A percentile compares a stretch with the other conserved stretches of the same genome.
phyloP scores from a whole-genome alignment of 1,140 invertebrate genomes.

The Scaptomyza graminum region DNA sequence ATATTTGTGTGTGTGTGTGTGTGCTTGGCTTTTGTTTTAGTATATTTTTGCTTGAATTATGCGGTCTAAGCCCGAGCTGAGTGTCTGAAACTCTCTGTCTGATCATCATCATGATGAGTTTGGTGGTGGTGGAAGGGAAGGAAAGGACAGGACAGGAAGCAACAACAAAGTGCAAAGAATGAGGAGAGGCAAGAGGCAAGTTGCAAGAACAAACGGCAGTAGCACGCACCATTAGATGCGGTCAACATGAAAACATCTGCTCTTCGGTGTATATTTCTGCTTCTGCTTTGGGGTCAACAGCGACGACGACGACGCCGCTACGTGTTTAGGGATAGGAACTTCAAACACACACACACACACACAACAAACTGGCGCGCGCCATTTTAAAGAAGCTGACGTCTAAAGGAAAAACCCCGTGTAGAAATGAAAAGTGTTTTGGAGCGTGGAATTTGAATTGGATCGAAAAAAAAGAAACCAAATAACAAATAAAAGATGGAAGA shows the following conservation, averaged over 20 bases:
- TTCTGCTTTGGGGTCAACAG: slow-evolving; percentile 59
- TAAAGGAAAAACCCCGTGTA: slow-evolving; percentile 27
- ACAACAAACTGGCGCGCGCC: slow-evolving; percentile 34
- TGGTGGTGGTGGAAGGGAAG: slow-evolving; percentile 23
- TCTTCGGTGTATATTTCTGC: slow-evolving; percentile 15
- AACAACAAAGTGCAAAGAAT: slow-evolving; percentile 3
- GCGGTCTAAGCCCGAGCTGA: slow-evolving; percentile 50
- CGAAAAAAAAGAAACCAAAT: neutral
- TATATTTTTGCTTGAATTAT: slow-evolving; percentile 49
- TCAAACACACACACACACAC: neutral
- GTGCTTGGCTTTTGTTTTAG: slow-evolving; percentile 33
- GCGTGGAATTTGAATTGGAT: slow-evolving; percentile 35
- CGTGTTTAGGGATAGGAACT: slow-evolving; percentile 1
- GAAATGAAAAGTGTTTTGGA: slow-evolving; percentile 73
- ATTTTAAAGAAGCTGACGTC: slow-evolving; percentile 24
- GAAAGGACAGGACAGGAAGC: neutral
- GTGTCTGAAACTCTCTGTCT: slow-evolving; percentile 15
- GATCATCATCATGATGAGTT: slow-evolving; percentile 22
- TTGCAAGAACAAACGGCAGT: slow-evolving; percentile 63
- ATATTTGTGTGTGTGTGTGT: slow-evolving; percentile 45
- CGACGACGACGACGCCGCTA: slow-evolving; percentile 43
- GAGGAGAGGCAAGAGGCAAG: slow-evolving; percentile 32
- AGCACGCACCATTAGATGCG: slow-evolving; percentile 83
- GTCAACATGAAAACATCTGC: slow-evolving; percentile 83
- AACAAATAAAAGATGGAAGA: neutral